phyloP scores from a whole-genome alignment of 2,888 invertebrate species.

The Linnaemya vulpina region DNA sequence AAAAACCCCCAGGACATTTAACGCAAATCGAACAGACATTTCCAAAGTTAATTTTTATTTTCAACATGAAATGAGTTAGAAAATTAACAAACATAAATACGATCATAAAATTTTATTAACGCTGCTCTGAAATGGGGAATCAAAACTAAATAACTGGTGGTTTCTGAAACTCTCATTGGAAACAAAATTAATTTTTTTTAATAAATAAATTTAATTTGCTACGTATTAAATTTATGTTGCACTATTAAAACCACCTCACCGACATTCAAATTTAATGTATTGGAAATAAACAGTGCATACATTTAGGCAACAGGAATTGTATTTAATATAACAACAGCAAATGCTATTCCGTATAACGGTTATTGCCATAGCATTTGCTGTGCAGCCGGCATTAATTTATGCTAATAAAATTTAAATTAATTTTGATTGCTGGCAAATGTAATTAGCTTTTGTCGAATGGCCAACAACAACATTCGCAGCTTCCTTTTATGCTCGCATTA shows the following conservation, averaged over 20 bases:
- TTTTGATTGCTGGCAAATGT: slow-evolving; percentile 59
- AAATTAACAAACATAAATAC: slow-evolving; percentile 12
- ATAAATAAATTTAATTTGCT: slow-evolving; percentile 5
- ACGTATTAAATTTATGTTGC: not conserved
- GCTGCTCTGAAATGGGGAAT: not conserved
- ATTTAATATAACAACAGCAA: slow-evolving; percentile 19
- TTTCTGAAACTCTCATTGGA: not conserved
- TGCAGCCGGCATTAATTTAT: slow-evolving; percentile 61
- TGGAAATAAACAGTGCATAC: slow-evolving; percentile 62
- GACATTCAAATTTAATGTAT: slow-evolving; percentile 62
- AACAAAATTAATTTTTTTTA: not conserved
- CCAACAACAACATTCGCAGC: not conserved
- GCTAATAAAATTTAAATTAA: slow-evolving; percentile 67
- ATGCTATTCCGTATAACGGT: not conserved
- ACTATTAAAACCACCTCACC: slow-evolving; percentile 57
- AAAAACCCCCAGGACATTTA: not conserved
- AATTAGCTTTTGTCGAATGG: slow-evolving; percentile 45
- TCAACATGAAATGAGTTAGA: slow-evolving; percentile 12
- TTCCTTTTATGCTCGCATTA: not conserved
- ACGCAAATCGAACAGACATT: not conserved
- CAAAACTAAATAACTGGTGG: slow-evolving; percentile 4
- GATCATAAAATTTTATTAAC: slow-evolving; percentile 15
- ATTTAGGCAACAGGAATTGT: slow-evolving; percentile 33
- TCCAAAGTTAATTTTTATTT: not conserved
- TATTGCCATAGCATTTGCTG: not conserved